Base-by-base conservation (phyloP, 37 sponge, comb jelly and placozoan genomes). In the Spongilla lacustris region DNA sequence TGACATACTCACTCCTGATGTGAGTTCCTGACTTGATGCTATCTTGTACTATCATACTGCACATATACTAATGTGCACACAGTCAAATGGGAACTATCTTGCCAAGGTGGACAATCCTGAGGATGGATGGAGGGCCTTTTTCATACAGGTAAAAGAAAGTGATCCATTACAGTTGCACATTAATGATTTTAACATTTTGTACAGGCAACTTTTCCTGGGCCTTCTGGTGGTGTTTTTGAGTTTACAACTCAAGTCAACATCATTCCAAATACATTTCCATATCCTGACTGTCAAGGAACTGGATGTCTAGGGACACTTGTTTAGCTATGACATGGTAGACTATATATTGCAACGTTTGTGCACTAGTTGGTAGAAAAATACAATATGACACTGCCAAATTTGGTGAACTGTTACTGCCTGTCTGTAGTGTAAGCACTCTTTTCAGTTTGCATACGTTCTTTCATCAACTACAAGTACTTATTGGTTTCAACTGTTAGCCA, bases 231-330 rank as follows among this genome's bases (percentile, higher is more conserved):
- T 24, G 76, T 89, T 31, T 80, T 86, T 66, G 87, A 89, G 78
- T 84, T 90, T 30, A 89, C 97, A 29, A 94, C 97, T 68, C 95
- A 97, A 68, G 95, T 92, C 13, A 94, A 97, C 80, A 97, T 97
- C 23, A 79, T 97, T 2, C 97, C 97, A 35, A 73, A 87, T 73
- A 90, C 85, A 3, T 94, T 90, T 72, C 93, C 95, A n/a, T 97
- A 86, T 67, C 87, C 93, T 26, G 95, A 94, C 28, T 97, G 97
- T 79, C 87, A 88, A 80, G 97, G 97, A 26, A 30, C 28, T 11
- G 89, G 77, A 8, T 97, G 97, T 69, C 34, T 34, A 12, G 97
- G 97, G 19, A 80, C 22, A 9, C 87, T 94, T 28, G 86, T 94
- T 2, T 94, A 73, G 69, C 27, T 72, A 24, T 31, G n/a, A n/a